Base-by-base conservation (phyloP, 2,888 invertebrate genomes). In the Eristalinus sepulchralis region DNA sequence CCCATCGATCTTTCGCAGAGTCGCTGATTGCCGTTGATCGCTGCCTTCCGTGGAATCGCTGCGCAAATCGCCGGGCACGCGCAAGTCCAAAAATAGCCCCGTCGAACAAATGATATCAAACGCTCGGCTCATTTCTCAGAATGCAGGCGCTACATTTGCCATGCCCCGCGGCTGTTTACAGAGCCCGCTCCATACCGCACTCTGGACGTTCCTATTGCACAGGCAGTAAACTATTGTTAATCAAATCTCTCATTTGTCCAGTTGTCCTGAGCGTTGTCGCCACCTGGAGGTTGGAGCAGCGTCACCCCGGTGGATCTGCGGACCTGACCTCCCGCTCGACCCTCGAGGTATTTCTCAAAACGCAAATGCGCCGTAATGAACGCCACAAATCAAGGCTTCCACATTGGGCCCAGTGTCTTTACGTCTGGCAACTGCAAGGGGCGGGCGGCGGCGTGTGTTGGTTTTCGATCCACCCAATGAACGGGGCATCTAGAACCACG, bases 211-310 rank as follows among this genome's bases (percentile, higher is more conserved):
- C 13, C 82, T 78, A 82, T 85, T 78, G 77, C 77, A n/a, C n/a
- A n/a, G 68, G 77, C 70, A 77, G 67, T 82, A 82, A 81, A 85
- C 81, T 85, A 82, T 85, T 85, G 82, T 73, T 85, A 85, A 85
- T 85, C 85, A 85, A 85, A 85, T 85, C 85, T 82, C 85, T 85
- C 85, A 85, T 85, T 85, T 85, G 85, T 85, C 77, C 82, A 82
- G 76, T 77, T 85, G 82, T 73, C 85, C 81, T 70, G 82, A 36
- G n/a, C n/a, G 47, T 27, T 22, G 64, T 34, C 71, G 76, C 81
- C 85, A 81, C 68, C 85, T 77, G 81, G 81, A 72, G 81, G 66
- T 81, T 77, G 81, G 34, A 68, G 78, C 73, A 22, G 11, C 13
- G 57, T 57, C n/a, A n/a, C 24, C 17, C 24, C 24, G 5, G 57